Conservation (phyloP, 1,140 invertebrate species). For the Psilanteris sp. region DNA sequence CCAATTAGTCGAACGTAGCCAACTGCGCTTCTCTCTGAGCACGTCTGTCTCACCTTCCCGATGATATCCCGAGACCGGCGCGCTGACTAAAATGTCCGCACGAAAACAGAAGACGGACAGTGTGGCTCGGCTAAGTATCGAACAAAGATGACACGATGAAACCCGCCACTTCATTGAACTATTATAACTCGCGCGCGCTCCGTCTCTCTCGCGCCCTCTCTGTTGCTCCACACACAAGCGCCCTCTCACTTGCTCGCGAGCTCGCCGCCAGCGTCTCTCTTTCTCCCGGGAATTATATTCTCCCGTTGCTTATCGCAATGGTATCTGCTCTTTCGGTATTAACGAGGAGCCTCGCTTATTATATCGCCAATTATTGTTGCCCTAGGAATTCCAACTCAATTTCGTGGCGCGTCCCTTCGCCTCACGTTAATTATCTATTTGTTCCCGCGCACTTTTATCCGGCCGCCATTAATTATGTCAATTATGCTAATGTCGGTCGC, state of each 20-base stretch:
- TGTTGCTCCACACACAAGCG: too few relatives aligned
- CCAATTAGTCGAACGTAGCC: conserved; percentile 63
- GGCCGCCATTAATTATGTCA: conserved; percentile 47
- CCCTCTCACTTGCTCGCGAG: too few relatives aligned
- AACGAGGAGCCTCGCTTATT: conserved; percentile 63
- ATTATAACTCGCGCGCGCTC: conserved; percentile 55
- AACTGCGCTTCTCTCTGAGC: conserved; percentile 58
- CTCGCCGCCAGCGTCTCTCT: too few relatives aligned
- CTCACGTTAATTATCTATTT: conserved; percentile 62
- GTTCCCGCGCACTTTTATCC: conserved; percentile 54
- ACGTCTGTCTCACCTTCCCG: conserved; percentile 61
- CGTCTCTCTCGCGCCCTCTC: too few relatives aligned
- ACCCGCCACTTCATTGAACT: conserved; percentile 48
- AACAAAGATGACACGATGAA: not conserved
- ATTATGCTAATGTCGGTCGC: conserved; percentile 48
- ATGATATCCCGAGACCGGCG: conserved; percentile 59
- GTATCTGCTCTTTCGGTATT: conserved; percentile 62
- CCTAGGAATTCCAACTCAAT: conserved; percentile 62
- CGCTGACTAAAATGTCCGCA: conserved; percentile 61
- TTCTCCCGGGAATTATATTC: conserved; percentile 59
- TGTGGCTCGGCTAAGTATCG: not conserved
- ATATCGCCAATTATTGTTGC: conserved; percentile 63
- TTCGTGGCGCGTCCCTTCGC: conserved; percentile 50
- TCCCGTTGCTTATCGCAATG: conserved; percentile 58
- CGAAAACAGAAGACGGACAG: conserved; percentile 6